A percentile compares a stretch with the other conserved stretches of the same genome.
These are phyloP conservation scores for Phyllotis vaccarum DNA, from an alignment of 2,797 vertebrate species.

Conservation along the genomic window DNA sequence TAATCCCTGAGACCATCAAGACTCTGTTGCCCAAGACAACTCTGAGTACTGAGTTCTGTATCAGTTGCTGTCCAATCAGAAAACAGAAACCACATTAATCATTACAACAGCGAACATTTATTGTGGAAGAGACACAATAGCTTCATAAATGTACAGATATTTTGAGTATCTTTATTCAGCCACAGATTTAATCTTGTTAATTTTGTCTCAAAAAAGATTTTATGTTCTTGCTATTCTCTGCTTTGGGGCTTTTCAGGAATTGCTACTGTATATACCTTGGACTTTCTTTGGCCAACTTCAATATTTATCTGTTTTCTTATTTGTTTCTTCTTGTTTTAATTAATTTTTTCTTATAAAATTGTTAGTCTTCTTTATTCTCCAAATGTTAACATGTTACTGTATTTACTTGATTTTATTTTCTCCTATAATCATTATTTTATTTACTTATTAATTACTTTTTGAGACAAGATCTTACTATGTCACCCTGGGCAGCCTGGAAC, in stretches of 20 bases:
- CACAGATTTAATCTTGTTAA: neutral
- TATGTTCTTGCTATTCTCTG: neutral
- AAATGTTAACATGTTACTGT: neutral
- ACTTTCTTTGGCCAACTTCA: conserved; percentile 31
- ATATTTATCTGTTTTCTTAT: neutral
- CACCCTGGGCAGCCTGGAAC: neutral
- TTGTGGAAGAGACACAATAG: neutral
- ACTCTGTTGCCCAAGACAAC: neutral
- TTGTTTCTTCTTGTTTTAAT: neutral
- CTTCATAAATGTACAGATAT: neutral
- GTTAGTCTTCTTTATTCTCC: neutral
- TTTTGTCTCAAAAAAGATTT: conserved; percentile 38
- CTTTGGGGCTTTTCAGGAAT: conserved; percentile 2
- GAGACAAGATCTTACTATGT: neutral
- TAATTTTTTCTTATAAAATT: neutral
- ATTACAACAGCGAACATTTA: neutral
- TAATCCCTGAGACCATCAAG: neutral
- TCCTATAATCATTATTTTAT: neutral
- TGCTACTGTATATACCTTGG: neutral
- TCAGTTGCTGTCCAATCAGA: neutral
- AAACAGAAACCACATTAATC: conserved; percentile 1
- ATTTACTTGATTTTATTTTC: neutral
- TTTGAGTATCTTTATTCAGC: conserved; percentile 18
- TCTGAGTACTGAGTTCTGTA: neutral
- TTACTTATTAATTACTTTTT: neutral